Evolutionary conservation across 2,113 vertebrate species (phyloP).

Genomic region (Oreochromis tanganicae): DNA sequence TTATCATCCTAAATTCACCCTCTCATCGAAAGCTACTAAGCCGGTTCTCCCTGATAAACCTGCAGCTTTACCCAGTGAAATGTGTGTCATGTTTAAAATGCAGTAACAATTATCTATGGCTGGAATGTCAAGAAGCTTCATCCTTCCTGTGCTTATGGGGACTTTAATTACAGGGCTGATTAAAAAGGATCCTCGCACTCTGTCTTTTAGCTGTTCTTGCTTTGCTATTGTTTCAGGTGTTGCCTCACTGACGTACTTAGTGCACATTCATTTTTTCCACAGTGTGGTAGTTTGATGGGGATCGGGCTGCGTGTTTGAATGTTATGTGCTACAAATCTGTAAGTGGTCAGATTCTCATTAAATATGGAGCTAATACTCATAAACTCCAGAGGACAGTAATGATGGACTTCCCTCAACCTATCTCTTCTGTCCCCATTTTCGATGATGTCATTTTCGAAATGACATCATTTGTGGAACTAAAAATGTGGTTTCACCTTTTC

Average conservation of each 20-base stretch:
- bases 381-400: not conserved
- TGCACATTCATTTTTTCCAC: not conserved
- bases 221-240: not conserved
- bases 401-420: not conserved
- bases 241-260: not conserved
- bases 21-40: not conserved
- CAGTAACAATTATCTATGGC: not conserved
- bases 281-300: not conserved
- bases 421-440: not conserved
- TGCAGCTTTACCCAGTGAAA: not conserved
- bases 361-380: not conserved
- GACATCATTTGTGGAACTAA: not conserved
- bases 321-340: not conserved
- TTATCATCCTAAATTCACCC: not conserved
- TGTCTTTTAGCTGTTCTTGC: not conserved
- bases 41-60: not conserved
- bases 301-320: not conserved
- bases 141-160: not conserved
- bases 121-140: not conserved
- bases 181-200: not conserved
- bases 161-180: not conserved
- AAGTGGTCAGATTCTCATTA: not conserved
- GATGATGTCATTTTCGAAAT: not conserved
- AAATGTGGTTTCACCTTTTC: not conserved
- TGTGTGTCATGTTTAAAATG: not conserved